Evolutionary conservation across 2,797 vertebrate species (phyloP).

Genomic region (Saxicola maurus): DNA sequence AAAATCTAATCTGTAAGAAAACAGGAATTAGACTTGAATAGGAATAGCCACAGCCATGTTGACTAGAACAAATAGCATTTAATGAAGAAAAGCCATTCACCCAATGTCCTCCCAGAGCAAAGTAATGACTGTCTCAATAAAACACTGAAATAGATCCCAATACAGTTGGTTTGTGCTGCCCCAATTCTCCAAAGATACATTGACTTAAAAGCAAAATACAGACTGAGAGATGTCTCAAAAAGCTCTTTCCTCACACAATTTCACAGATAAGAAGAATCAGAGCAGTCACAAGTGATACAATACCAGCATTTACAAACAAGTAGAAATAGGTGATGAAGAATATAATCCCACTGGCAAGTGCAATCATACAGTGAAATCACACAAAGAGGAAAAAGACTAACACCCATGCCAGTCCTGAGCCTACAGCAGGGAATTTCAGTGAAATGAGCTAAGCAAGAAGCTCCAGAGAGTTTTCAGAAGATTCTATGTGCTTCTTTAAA

Average conservation of each 20-base stretch:
- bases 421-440: neutral
- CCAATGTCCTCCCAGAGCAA: neutral
- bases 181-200: neutral
- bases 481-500: neutral
- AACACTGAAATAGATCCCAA: neutral
- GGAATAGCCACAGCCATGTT: neutral
- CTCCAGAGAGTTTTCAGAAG: neutral
- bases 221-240: neutral
- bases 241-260: neutral
- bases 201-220: neutral
- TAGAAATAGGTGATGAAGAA: neutral
- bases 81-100: neutral
- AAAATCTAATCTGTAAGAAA: neutral
- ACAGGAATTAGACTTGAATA: neutral
- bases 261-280: neutral
- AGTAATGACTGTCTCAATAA: neutral
- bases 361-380: neutral
- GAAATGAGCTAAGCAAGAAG: neutral
- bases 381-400: neutral
- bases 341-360: neutral
- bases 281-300: neutral
- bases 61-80: neutral
- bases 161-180: neutral
- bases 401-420: neutral
- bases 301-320: neutral